Evolutionary conservation across 1,140 invertebrate genomes (phyloP).

Genomic region (Drosophila willistoni): DNA sequence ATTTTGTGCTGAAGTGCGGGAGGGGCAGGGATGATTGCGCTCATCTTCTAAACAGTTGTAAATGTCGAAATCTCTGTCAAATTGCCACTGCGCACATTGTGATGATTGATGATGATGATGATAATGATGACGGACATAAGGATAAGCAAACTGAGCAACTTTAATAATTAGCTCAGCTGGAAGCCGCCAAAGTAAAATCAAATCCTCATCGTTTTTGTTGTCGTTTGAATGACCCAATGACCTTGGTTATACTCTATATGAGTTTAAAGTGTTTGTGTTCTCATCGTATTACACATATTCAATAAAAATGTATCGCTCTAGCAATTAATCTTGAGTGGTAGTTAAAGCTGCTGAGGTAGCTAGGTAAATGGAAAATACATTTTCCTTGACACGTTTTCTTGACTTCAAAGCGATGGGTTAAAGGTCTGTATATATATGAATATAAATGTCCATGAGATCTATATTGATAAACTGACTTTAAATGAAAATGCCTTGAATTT

Average conservation of each 20-base stretch:
- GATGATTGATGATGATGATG: constrained; percentile 72
- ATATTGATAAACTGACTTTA: constrained; percentile 56
- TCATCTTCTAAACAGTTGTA: constrained; percentile 65
- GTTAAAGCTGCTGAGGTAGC: too few relatives aligned
- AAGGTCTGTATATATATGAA: not conserved
- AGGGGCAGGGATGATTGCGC: not conserved
- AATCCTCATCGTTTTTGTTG: not conserved
- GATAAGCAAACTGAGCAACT: not conserved
- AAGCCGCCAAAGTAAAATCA: constrained; percentile 29
- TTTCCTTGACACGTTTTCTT: not conserved
- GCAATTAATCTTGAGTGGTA: too few relatives aligned
- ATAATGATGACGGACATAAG: not conserved
- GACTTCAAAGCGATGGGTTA: not conserved
- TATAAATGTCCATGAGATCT: constrained; percentile 9
- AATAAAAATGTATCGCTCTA: too few relatives aligned
- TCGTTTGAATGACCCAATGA: not conserved
- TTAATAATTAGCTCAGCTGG: constrained; percentile 51
- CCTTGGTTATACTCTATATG: not conserved
- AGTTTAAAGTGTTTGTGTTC: not conserved
- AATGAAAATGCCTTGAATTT: constrained; percentile 54
- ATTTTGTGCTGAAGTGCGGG: not conserved
- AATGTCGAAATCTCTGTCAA: constrained; percentile 78
- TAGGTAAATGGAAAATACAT: not conserved
- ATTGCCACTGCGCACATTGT: constrained; percentile 48
- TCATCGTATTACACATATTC: too few relatives aligned